These are phyloP conservation scores for Cataglyphis livida DNA, from an alignment of 2,888 invertebrate species.

Conservation along the genomic window DNA sequence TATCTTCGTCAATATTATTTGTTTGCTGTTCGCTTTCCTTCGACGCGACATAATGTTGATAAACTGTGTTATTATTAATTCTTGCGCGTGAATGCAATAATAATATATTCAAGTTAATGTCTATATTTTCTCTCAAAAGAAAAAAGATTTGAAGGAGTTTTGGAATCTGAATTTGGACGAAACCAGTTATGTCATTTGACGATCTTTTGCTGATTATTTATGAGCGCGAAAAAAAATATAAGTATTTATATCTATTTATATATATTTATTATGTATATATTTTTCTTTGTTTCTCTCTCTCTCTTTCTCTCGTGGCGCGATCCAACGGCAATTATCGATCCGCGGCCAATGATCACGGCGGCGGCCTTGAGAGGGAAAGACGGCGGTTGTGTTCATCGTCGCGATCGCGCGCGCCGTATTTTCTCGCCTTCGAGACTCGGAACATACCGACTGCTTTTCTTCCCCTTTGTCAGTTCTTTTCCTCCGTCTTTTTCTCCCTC, in stretches of 20 bases:
- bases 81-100: neutral
- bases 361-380: conserved; percentile 68
- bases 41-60: conserved; percentile 1
- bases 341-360: conserved; percentile 64
- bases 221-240: neutral
- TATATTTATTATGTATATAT: too few species aligned
- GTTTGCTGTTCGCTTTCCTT: conserved; percentile 11
- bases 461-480: neutral
- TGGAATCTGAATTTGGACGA: neutral
- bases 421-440: conserved; percentile 73
- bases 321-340: conserved; percentile 45
- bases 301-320: neutral
- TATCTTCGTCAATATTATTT: conserved; percentile 10
- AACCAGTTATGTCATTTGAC: neutral
- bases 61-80: neutral
- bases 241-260: too few species aligned
- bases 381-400: conserved; percentile 67
- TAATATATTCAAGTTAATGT: neutral
- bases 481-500: conserved; percentile 34
- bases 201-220: neutral
- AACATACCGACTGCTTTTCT: conserved; percentile 53
- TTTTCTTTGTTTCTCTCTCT: too few species aligned
- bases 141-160: neutral
- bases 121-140: neutral
- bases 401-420: conserved; percentile 65